Conservation (phyloP, 2,888 invertebrate genomes). For the Cataglyphis rosenhaueri region DNA sequence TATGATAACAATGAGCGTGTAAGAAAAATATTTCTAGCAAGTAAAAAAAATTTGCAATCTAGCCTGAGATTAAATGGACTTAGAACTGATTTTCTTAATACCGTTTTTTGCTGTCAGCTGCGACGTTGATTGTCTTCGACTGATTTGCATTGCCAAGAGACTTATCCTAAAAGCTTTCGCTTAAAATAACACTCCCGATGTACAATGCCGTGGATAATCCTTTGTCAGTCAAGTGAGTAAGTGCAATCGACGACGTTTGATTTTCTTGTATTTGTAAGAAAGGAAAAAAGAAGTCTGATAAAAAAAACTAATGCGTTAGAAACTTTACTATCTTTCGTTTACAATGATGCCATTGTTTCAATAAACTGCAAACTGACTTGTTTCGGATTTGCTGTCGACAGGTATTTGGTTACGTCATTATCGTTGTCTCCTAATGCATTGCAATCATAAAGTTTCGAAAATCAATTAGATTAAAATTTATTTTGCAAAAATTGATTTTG, state of each 20-base stretch:
- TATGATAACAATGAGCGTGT: neutral
- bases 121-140: constrained; percentile 24
- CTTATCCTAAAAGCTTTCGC: constrained; percentile 67
- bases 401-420: neutral
- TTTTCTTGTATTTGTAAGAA: constrained; percentile 32
- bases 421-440: constrained; percentile 17
- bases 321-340: neutral
- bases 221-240: constrained; percentile 40
- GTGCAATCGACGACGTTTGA: constrained; percentile 50
- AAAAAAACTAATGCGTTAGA: constrained; percentile 29
- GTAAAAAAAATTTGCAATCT: constrained; percentile 5
- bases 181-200: constrained; percentile 63
- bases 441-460: constrained; percentile 48
- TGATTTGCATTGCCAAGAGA: constrained; percentile 49
- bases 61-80: neutral
- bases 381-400: neutral
- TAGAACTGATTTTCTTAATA: constrained; percentile 18
- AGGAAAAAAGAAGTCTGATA: constrained; percentile 3
- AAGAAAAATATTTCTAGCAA: neutral
- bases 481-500: constrained; percentile 1
- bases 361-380: constrained; percentile 9
- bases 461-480: constrained; percentile 54
- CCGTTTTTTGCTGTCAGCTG: neutral
- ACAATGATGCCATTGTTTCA: neutral
- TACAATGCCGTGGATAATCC: constrained; percentile 65